phyloP scores from a whole-genome alignment of 37 sponge, comb jelly and placozoan genomes.

The Dysidea cf. avara region DNA sequence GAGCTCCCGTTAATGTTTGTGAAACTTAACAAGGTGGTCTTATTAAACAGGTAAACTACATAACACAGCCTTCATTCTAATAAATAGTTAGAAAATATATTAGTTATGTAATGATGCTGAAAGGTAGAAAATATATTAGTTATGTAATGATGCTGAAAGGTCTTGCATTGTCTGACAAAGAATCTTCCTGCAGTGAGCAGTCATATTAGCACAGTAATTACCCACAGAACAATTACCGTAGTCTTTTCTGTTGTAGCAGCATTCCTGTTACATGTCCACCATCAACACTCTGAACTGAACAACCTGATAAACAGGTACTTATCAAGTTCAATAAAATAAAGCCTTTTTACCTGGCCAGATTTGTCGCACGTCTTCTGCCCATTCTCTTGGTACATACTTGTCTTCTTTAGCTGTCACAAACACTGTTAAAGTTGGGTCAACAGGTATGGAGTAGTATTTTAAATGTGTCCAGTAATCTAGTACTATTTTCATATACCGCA shows the following conservation, averaged over 20 bases:
- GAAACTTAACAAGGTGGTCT: too few species aligned
- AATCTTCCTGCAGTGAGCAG: too few species aligned
- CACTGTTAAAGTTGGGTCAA: conserved; percentile 17
- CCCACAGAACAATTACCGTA: conserved; percentile 7
- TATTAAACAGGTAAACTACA: too few species aligned
- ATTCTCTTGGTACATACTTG: conserved; percentile 64
- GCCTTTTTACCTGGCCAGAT: conserved; percentile 73
- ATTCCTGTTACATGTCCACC: conserved; percentile 75
- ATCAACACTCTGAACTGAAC: conserved; percentile 65
- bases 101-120: too few species aligned
- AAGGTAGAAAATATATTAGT: too few species aligned
- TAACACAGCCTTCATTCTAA: too few species aligned
- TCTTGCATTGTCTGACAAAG: too few species aligned
- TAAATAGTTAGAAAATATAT: too few species aligned
- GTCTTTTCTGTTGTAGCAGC: conserved; percentile 26
- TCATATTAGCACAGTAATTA: too few species aligned
- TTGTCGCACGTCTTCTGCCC: conserved; percentile 30
- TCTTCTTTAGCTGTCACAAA: conserved; percentile 71
- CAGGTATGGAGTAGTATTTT: conserved; percentile 42
- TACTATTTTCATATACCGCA: conserved; percentile 30
- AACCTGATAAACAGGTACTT: conserved; percentile 43
- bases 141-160: too few species aligned
- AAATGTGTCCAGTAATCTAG: conserved; percentile 71
- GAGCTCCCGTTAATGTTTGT: too few species aligned
- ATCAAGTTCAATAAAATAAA: not conserved